A percentile compares a stretch with the other conserved stretches of the same genome.
Conservation (phyloP, 2,888 invertebrate genomes). For the Stegophylla sp. region DNA sequence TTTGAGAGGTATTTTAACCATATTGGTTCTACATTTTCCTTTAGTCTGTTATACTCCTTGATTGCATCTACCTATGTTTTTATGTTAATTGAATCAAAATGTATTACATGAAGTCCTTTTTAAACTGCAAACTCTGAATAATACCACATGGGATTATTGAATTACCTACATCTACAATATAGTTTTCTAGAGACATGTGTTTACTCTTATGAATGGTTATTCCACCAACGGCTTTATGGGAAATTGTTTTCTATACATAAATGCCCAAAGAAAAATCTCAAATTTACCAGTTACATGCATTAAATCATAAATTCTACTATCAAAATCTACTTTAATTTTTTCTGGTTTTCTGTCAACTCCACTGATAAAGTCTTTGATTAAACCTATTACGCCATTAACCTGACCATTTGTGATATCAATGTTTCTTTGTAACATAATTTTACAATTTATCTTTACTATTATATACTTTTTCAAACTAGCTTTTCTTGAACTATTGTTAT, state of each 20-base stretch:
- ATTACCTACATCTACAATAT: slow-evolving; percentile 49
- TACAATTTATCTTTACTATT: no score
- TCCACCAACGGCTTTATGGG: slow-evolving; percentile 61
- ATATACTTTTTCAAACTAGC: no score
- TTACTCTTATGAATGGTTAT: slow-evolving; percentile 62
- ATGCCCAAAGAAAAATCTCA: slow-evolving; percentile 60
- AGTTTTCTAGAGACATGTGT: not conserved
- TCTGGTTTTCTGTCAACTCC: not conserved
- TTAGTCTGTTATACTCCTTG: no score
- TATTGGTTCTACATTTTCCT: no score
- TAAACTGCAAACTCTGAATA: slow-evolving; percentile 60
- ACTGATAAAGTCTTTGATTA: slow-evolving; percentile 59
- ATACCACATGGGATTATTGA: slow-evolving; percentile 48
- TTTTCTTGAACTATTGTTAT: no score
- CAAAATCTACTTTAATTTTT: not conserved
- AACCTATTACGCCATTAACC: slow-evolving; percentile 62
- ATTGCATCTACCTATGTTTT: slow-evolving; percentile 40
- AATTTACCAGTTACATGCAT: slow-evolving; percentile 50
- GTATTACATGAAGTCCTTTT: slow-evolving; percentile 39
- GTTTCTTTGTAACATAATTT: no score
- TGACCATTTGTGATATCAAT: slow-evolving; percentile 59
- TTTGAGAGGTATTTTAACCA: no score
- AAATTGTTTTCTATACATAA: slow-evolving; percentile 61
- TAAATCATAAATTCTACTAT: slow-evolving; percentile 43
- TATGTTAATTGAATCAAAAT: slow-evolving; percentile 33